phyloP scores from a whole-genome alignment of 2,888 invertebrate species.

The Ceramica pisi region DNA sequence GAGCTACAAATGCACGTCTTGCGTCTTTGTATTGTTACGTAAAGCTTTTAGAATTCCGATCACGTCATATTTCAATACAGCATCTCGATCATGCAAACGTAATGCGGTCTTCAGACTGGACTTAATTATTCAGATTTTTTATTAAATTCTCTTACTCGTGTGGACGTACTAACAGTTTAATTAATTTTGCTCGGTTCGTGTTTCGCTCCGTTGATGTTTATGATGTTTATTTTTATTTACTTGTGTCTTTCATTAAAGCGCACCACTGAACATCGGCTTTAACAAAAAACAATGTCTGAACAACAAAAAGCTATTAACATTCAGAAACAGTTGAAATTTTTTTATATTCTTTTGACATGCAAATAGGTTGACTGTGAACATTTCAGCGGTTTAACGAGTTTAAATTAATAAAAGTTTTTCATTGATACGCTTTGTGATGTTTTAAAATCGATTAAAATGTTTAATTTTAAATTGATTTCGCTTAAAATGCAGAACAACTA shows the following conservation, averaged over 20 bases:
- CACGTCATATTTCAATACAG: constrained; percentile 42
- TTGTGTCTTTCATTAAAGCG: constrained; percentile 22
- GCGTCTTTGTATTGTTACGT: constrained; percentile 1
- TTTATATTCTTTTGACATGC: constrained; percentile 33
- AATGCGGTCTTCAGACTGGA: constrained; percentile 9
- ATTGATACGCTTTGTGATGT: constrained; percentile 10
- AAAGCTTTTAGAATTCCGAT: constrained; percentile 8
- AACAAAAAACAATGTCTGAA: constrained; percentile 38
- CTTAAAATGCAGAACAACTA: neutral
- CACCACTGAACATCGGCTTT: constrained; percentile 19
- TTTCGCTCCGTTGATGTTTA: constrained; percentile 14
- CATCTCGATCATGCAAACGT: constrained; percentile 22
- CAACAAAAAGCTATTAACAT: constrained; percentile 41
- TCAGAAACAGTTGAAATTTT: constrained; percentile 24
- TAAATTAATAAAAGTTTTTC: constrained; percentile 15
- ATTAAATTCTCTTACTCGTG: constrained; percentile 36
- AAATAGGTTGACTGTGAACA: constrained; percentile 38
- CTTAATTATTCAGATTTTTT: constrained; percentile 30
- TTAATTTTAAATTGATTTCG: neutral
- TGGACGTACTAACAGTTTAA: constrained; percentile 13
- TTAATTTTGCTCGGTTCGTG: constrained; percentile 38
- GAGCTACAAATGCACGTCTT: constrained; percentile 25
- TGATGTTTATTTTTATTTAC: constrained; percentile 41
- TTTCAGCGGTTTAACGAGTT: constrained; percentile 18
- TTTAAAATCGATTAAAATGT: constrained; percentile 1